Base-by-base conservation (phyloP, 2,888 invertebrate genomes). In the Nephrocerus scutellatus region DNA sequence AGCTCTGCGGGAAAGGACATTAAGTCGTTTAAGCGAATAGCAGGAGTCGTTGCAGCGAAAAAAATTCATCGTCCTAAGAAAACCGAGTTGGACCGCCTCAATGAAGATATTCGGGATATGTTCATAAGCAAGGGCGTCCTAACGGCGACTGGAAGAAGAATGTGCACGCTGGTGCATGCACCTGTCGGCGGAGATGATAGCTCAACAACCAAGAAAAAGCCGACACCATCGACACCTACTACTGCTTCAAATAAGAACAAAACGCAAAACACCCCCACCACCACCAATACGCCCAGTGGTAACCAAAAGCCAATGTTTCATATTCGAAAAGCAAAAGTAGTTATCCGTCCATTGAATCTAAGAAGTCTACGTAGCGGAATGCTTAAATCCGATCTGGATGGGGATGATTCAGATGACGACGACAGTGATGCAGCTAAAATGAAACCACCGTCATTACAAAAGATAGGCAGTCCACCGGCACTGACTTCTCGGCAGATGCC, bases 41-140 rank as follows among this genome's bases (percentile, higher is more conserved):
- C n/a, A n/a, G n/a, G n/a, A n/a, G n/a, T n/a, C n/a, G n/a, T n/a
- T n/a, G n/a, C n/a, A n/a, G n/a, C n/a, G n/a, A n/a, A n/a, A n/a
- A n/a, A n/a, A n/a, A n/a, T n/a, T n/a, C n/a, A n/a, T n/a, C n/a
- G n/a, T n/a, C n/a, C 62, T 57, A 44, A 54, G 60, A 51, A 43
- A 46, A 49, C 47, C 41, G 79, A 79, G 45, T 52, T 80, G 21
- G 79, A 80, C 43, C 71, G 73, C 51, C 59, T 80, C 0, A 79
- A 79, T 47, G 77, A 76, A 26, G 79, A 80, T 48, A 76, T 80
- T 33, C 72, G 76, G 13, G 75, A 77, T 30, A 79, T 78, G 75
- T 76, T 78, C 46, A 77, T 79, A 30, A 70, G 75, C 32, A 71
- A 77, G 32, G 67, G 63, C 2, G 77, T 79, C 2, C 60, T 79